These are phyloP conservation scores for Taxidea taxus DNA, from an alignment of 2,113 vertebrate species.

Conservation along the genomic window DNA sequence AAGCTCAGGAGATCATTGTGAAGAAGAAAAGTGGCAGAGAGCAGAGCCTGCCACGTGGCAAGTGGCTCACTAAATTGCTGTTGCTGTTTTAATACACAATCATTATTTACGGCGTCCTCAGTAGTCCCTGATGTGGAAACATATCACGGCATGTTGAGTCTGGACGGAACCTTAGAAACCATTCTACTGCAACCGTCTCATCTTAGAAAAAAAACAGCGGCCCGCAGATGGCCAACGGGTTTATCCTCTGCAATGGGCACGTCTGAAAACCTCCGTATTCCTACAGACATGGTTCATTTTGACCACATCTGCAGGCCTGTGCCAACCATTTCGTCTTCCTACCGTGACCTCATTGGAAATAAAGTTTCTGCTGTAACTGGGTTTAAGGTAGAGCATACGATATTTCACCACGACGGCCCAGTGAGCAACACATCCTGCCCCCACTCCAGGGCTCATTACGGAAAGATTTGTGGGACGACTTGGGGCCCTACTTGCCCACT, in stretches of 20 bases:
- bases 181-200: background rate
- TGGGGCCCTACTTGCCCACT: background rate
- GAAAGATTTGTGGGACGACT: constrained; percentile 45
- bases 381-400: background rate
- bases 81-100: background rate
- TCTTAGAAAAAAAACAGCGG: background rate
- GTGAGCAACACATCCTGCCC: fast-evolving
- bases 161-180: background rate
- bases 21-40: background rate
- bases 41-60: background rate
- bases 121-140: background rate
- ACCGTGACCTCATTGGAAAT: background rate
- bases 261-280: background rate
- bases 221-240: background rate
- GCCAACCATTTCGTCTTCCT: background rate
- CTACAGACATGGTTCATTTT: background rate
- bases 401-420: background rate
- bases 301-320: background rate
- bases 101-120: background rate
- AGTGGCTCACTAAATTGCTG: background rate
- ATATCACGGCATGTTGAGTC: background rate
- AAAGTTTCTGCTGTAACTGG: background rate
- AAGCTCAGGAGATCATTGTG: background rate
- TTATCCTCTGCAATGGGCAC: background rate
- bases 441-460: background rate